Evolutionary conservation across 2,888 invertebrate species (phyloP).

Genomic region (Drosophila quasianomalipes): DNA sequence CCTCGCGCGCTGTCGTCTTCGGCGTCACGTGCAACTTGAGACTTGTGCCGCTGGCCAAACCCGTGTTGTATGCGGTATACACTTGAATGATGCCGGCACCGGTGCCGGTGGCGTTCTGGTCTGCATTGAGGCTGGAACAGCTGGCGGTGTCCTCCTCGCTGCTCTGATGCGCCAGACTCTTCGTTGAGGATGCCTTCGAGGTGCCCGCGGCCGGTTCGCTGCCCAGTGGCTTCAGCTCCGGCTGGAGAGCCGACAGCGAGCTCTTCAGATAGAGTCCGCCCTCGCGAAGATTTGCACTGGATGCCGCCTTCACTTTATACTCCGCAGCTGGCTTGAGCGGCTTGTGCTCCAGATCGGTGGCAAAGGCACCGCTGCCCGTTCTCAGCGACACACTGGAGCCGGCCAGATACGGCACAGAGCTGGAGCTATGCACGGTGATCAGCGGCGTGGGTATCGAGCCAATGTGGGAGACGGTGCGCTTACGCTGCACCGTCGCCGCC

Average conservation of each 20-base stretch:
- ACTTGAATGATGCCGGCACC: conserved; percentile 89
- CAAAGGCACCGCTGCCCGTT: conserved; percentile 60
- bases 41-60: conserved; percentile 96
- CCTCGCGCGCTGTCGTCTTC: conserved; percentile 96
- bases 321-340: conserved; percentile 59
- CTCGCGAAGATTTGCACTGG: conserved; percentile 84
- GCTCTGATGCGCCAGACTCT: conserved; percentile 77
- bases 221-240: conserved; percentile 85
- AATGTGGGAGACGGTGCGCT: conserved; percentile 88
- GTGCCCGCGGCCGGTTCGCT: conserved; percentile 66
- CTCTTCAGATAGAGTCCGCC: conserved; percentile 86
- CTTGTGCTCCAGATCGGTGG: conserved; percentile 71
- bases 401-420: conserved; percentile 89
- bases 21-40: conserved; percentile 97
- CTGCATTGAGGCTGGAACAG: conserved; percentile 71
- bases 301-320: conserved; percentile 63
- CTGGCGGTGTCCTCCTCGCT: conserved; percentile 82
- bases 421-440: conserved; percentile 78
- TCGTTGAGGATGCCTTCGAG: conserved; percentile 73
- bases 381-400: conserved; percentile 73
- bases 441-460: conserved; percentile 65
- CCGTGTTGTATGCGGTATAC: conserved; percentile 98
- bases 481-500: conserved; percentile 86
- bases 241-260: conserved; percentile 86
- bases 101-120: conserved; percentile 58